Base-by-base conservation (phyloP, 2,797 vertebrate genomes). In the Pseudochirops corinnae region DNA sequence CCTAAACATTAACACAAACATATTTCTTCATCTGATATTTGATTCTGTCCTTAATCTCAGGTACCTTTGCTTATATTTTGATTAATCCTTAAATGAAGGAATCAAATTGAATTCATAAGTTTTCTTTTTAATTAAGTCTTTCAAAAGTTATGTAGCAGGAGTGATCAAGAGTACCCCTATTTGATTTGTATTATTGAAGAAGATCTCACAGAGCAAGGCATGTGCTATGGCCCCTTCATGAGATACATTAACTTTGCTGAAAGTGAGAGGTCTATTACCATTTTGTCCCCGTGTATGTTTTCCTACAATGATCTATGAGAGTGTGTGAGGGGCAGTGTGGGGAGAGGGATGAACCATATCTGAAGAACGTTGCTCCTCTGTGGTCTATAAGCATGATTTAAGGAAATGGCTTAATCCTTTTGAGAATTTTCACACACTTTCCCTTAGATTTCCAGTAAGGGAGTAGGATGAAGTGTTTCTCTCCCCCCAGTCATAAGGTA, bases 1-100 rank as follows among this genome's bases (percentile, higher is more conserved):
- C 94, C 92, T 94, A 26, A 1, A 1, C 90, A 90, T 3, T 91
- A 28, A n/a, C 67, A 53, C 2, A 60, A 60, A 90, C 93, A 90
- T 82, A 46, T 95, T 11, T 60, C 56, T 97, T 96, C 14, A 82
- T 46, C n/a, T 46, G 46, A 82, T 46, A 46, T 24, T 82, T 46
- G 39, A 26, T 24, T 74, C 67, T 74, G 1, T 39, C 7, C 39
- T 46, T 82, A 46, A 46, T 46, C 3, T 13, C 74, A 46, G 39
- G 9, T 82, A 3, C 74, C 74, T 24, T 24, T 29, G 60, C 12
- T 91, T 93, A 26, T 29, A 56, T 55, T 94, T 7, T 67, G 14
- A 92, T 53, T 90, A 53, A 93, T 21, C 1, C 12, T 31, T 93
- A 91, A 82, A 92, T 14, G 53, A 74, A 95, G 91, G 0, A 60